phyloP scores from a whole-genome alignment of 2,888 invertebrate species.

The Calameuta pallipes region DNA sequence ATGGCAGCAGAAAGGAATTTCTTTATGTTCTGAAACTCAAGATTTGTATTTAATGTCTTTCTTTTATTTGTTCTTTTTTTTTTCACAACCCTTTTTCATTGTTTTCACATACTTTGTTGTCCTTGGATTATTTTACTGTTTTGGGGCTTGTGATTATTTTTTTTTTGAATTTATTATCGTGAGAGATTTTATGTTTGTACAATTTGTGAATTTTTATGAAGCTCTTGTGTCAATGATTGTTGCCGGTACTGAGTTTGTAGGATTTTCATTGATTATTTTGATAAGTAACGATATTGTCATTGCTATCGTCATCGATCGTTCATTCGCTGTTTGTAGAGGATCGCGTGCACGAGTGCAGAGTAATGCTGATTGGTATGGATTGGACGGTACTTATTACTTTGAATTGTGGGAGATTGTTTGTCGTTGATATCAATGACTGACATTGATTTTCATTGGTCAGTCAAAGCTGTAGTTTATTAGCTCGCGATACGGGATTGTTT shows the following conservation, averaged over 20 bases:
- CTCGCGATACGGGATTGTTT: neutral
- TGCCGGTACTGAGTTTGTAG: neutral
- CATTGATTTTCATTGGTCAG: neutral
- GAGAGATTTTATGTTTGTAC: neutral
- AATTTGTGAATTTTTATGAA: neutral
- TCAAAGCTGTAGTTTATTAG: neutral
- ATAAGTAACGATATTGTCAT: neutral
- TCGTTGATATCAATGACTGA: neutral
- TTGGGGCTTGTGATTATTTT: neutral
- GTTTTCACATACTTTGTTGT: neutral
- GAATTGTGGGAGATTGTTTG: neutral
- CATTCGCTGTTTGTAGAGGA: neutral
- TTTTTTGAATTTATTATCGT: neutral
- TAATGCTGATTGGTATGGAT: neutral
- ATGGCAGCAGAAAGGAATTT: neutral
- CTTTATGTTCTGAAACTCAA: neutral
- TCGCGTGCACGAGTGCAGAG: neutral
- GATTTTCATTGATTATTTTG: neutral
- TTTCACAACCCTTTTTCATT: neutral
- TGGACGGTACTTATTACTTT: neutral
- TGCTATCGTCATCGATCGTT: neutral
- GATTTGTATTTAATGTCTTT: neutral
- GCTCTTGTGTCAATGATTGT: neutral
- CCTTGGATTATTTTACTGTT: neutral
- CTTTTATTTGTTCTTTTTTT: neutral